Conservation (phyloP, 1,140 invertebrate genomes). For the Hyles euphorbiae region DNA sequence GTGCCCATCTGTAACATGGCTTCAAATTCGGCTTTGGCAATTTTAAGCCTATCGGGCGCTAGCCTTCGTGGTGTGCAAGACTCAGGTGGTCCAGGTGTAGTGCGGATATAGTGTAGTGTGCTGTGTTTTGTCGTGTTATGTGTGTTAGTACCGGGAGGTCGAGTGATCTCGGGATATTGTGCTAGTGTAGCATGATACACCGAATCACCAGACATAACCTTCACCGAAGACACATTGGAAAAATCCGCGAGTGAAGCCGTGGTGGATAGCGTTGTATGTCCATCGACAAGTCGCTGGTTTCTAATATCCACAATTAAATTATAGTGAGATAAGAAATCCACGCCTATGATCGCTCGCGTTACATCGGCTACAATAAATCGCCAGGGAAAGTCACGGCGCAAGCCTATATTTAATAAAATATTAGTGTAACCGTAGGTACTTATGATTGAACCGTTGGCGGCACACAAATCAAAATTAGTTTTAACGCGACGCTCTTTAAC, state of each 20-base stretch:
- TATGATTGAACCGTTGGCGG: conserved; percentile 13
- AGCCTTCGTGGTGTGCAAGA: conserved; percentile 8
- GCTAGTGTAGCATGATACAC: not conserved
- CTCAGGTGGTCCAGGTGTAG: conserved; percentile 14
- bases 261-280: not conserved
- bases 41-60: conserved; percentile 11
- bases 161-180: conserved; percentile 1
- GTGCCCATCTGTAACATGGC: no score
- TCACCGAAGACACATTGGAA: not conserved
- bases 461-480: conserved; percentile 10
- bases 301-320: conserved; percentile 2
- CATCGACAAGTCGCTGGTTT: not conserved
- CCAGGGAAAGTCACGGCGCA: conserved; percentile 25
- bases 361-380: conserved; percentile 31
- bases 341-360: conserved; percentile 46
- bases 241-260: not conserved
- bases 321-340: conserved; percentile 32
- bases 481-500: not conserved
- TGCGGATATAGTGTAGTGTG: not conserved
- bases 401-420: conserved; percentile 22
- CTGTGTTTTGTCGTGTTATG: not conserved
- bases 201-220: not conserved
- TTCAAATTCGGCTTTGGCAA: not conserved
- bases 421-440: conserved; percentile 19
- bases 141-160: not conserved